Percentiles rank a stretch among this genome's conserved stretches.
Conservation (phyloP, 2,888 invertebrate genomes). For the Andrena praecox region DNA sequence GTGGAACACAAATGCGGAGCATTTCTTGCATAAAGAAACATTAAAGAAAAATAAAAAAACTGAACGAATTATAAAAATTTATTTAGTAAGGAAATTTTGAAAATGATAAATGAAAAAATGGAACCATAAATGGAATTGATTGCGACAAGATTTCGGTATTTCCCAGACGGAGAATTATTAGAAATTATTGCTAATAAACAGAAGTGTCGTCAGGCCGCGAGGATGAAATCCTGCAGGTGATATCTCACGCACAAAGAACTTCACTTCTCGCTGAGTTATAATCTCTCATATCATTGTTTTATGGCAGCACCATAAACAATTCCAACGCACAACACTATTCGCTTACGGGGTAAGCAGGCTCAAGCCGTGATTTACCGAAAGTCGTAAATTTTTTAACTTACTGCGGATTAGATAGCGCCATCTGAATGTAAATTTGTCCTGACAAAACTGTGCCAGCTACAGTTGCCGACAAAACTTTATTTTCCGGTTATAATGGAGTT, state of each 20-base stretch:
- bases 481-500: constrained; percentile 51
- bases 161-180: constrained; percentile 8
- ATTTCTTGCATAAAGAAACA: too few relatives aligned
- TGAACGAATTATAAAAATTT: not conserved
- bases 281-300: constrained; percentile 80
- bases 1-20: too few relatives aligned
- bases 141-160: not conserved
- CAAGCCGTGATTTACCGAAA: constrained; percentile 77
- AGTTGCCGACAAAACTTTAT: constrained; percentile 59
- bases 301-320: constrained; percentile 79
- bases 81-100: not conserved
- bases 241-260: constrained; percentile 66
- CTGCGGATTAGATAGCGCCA: constrained; percentile 79
- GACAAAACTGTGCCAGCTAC: constrained; percentile 70
- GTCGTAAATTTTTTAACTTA: constrained; percentile 82
- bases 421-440: constrained; percentile 75
- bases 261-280: constrained; percentile 72
- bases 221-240: constrained; percentile 54
- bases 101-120: not conserved
- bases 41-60: too few relatives aligned
- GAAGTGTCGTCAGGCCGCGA: constrained; percentile 51
- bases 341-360: constrained; percentile 64
- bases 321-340: constrained; percentile 66
- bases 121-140: not conserved
- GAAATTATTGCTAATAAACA: constrained; percentile 57